A percentile compares a stretch with the other conserved stretches of the same genome.
phyloP scores from a whole-genome alignment of 1,140 invertebrate genomes.

The Brachionus asplanchnoidis region DNA sequence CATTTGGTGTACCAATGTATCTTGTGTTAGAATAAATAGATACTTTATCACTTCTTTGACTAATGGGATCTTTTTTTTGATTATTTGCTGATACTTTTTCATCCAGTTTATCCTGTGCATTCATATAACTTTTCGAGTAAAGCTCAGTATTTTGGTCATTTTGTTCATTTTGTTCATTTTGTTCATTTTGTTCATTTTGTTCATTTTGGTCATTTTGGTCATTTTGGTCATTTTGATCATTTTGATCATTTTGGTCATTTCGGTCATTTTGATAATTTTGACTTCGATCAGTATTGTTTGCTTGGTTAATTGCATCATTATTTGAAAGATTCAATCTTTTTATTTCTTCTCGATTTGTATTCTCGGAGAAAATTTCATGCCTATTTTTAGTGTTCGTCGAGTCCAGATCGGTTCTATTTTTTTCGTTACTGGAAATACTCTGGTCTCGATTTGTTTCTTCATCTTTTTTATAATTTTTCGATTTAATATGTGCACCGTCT shows the following conservation, averaged over 20 bases:
- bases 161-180: no score
- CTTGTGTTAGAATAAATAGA: not conserved
- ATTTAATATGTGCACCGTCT: not conserved
- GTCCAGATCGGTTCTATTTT: not conserved
- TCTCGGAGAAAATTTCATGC: no score
- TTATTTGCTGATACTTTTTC: not conserved
- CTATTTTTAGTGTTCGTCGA: no score
- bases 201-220: not conserved
- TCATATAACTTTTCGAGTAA: no score
- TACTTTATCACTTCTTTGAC: not conserved
- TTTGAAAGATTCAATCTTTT: no score
- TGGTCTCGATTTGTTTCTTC: not conserved
- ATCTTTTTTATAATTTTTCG: not conserved
- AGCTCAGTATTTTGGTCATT: no score
- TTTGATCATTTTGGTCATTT: no score
- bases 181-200: not conserved
- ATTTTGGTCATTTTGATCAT: no score
- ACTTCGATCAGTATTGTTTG: not conserved
- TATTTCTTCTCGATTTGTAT: no score
- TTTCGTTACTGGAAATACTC: not conserved
- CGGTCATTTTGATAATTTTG: not conserved
- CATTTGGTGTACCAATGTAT: not conserved
- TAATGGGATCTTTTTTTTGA: not conserved
- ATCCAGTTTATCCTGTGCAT: not conserved
- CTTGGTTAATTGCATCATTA: no score